Evolutionary conservation across 2,888 invertebrate genomes (phyloP).

Genomic region (Molanna angustata): DNA sequence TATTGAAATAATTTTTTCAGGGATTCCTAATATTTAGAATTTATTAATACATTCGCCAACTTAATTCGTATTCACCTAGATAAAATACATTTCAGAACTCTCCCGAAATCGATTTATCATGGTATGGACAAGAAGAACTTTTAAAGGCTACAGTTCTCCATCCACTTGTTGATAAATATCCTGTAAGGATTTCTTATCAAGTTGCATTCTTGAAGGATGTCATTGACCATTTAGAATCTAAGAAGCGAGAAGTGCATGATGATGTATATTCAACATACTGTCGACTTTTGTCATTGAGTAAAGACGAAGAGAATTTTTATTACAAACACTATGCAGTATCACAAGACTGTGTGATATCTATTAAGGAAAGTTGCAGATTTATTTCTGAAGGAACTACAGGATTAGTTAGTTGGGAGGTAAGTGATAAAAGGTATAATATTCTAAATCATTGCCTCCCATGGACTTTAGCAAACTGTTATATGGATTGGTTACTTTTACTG

Average conservation of each 20-base stretch:
- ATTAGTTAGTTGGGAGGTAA: constrained; percentile 73
- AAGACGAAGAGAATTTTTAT: constrained; percentile 40
- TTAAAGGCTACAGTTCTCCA: constrained; percentile 58
- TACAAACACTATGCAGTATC: constrained; percentile 63
- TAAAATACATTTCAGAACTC: constrained; percentile 5
- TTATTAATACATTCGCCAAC: too few relatives aligned
- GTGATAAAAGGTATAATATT: constrained; percentile 24
- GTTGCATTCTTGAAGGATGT: constrained; percentile 64
- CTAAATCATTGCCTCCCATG: too few relatives aligned
- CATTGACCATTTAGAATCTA: constrained; percentile 56
- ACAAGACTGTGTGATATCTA: constrained; percentile 45
- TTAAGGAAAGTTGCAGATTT: constrained; percentile 69
- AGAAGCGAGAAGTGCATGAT: constrained; percentile 60
- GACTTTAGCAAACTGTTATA: too few relatives aligned
- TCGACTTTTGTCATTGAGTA: constrained; percentile 43
- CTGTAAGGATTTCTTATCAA: constrained; percentile 61
- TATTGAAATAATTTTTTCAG: too few relatives aligned
- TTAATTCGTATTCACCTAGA: too few relatives aligned
- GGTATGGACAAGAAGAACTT: constrained; percentile 58
- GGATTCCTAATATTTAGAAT: too few relatives aligned
- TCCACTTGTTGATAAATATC: constrained; percentile 54
- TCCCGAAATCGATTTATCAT: constrained; percentile 33
- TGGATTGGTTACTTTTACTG: too few relatives aligned
- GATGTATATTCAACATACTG: constrained; percentile 62
- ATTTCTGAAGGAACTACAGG: constrained; percentile 79